Evolutionary conservation across 2,888 invertebrate genomes (phyloP).

Genomic region (Tenthredo mesomela): DNA sequence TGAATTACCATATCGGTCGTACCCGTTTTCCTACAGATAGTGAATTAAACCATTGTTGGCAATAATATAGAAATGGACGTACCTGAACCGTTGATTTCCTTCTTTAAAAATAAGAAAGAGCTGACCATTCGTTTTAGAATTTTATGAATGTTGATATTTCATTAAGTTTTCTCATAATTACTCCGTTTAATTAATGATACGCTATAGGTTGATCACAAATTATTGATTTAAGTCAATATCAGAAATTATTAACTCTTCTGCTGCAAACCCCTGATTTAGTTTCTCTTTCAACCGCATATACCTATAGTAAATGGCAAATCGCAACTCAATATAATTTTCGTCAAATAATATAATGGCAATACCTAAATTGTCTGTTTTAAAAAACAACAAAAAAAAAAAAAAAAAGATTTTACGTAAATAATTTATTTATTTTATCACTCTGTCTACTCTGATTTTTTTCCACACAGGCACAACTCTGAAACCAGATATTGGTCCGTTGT

Average conservation of each 20-base stretch:
- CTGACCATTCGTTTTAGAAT: conserved; percentile 66
- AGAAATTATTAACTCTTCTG: background rate
- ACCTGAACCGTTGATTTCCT: conserved; percentile 50
- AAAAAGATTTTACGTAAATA: conserved; percentile 57
- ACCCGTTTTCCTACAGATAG: conserved; percentile 24
- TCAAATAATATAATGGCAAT: conserved; percentile 24
- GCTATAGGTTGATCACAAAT: conserved; percentile 32
- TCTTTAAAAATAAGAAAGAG: conserved; percentile 53
- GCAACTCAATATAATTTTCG: background rate
- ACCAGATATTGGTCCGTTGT: conserved; percentile 27
- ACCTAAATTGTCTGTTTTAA: conserved; percentile 20
- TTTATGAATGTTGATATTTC: conserved; percentile 67
- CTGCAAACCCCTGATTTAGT: conserved; percentile 5
- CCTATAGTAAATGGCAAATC: conserved; percentile 6
- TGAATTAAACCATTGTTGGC: conserved; percentile 44
- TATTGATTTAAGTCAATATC: conserved; percentile 26
- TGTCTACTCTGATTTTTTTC: conserved; percentile 17
- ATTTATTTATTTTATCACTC: conserved; percentile 60
- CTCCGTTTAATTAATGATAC: conserved; percentile 51
- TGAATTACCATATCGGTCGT: conserved; percentile 14
- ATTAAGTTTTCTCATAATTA: conserved; percentile 63
- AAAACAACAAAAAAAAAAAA: background rate
- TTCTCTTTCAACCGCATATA: background rate
- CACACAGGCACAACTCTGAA: conserved; percentile 14
- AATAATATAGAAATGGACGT: conserved; percentile 46